Evolutionary conservation across 2,888 invertebrate species (phyloP).

Genomic region (Nephrotoma guestfalica): DNA sequence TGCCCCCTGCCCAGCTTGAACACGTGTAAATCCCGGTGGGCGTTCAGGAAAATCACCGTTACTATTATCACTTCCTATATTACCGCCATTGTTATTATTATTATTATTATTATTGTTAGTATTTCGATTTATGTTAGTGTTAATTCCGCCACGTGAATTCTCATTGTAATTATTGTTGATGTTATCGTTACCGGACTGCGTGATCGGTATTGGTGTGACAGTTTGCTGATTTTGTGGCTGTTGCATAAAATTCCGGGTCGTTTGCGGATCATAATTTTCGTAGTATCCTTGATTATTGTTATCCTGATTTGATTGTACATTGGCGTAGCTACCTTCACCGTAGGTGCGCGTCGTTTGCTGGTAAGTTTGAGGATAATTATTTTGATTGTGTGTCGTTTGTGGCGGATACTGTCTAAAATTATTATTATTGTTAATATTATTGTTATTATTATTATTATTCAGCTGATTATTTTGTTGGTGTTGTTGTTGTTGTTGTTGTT

Average conservation of each 20-base stretch:
- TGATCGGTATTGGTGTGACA: constrained; percentile 16
- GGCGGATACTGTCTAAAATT: constrained; percentile 4
- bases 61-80: constrained; percentile 10
- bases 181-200: constrained; percentile 4
- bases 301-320: constrained; percentile 13
- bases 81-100: constrained; percentile 3
- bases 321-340: constrained; percentile 26
- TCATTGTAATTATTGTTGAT: constrained; percentile 7
- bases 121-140: not conserved
- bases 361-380: not conserved
- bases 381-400: not conserved
- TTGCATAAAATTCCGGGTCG: constrained; percentile 13
- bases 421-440: not conserved
- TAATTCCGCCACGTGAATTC: not conserved
- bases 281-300: constrained; percentile 17
- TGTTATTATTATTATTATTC: not conserved
- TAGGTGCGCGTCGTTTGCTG: constrained; percentile 20
- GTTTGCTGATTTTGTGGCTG: constrained; percentile 13
- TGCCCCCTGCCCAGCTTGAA: constrained; percentile 39
- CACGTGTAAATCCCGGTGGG: constrained; percentile 50
- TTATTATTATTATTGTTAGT: constrained; percentile 4
- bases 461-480: not conserved
- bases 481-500: not conserved
- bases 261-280: constrained; percentile 21
- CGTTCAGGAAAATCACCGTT: constrained; percentile 33